A percentile compares a stretch with the other conserved stretches of the same genome.
These are phyloP conservation scores for Empidonax traillii DNA, from an alignment of 2,113 vertebrate genomes.

Conservation along the genomic window DNA sequence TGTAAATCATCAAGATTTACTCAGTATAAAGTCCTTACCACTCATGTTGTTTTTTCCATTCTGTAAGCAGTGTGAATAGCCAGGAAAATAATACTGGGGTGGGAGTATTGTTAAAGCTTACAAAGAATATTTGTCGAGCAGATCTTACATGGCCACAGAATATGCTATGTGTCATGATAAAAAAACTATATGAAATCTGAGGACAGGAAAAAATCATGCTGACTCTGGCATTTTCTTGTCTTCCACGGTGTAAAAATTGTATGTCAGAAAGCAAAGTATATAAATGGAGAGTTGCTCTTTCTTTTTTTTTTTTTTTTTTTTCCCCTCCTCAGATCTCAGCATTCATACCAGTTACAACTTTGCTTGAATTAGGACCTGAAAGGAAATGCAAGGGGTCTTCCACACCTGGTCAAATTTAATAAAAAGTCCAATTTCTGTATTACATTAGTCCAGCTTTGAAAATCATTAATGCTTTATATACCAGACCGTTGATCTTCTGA, in stretches of 20 bases:
- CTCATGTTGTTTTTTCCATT: neutral
- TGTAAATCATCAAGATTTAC: neutral
- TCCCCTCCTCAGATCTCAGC: accelerated
- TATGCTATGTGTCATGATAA: accelerated
- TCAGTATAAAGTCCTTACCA: neutral
- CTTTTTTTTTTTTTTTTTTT: neutral
- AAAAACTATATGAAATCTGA: neutral
- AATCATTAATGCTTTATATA: neutral
- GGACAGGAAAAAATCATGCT: neutral
- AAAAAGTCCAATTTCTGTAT: neutral
- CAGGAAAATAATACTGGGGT: neutral
- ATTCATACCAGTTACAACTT: neutral
- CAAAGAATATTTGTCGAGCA: neutral
- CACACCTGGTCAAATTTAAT: neutral
- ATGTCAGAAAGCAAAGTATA: neutral
- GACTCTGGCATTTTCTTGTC: neutral
- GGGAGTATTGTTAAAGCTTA: neutral
- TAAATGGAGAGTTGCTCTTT: neutral
- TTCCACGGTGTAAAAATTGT: neutral
- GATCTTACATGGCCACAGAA: neutral
- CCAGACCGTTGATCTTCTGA: neutral
- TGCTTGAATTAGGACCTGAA: neutral
- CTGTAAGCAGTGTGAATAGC: neutral
- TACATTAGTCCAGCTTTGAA: neutral
- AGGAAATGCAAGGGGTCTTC: accelerated